A percentile compares a stretch with the other conserved stretches of the same genome.
Conservation (phyloP, 2,888 invertebrate genomes). For the Stictocephala bisonia region DNA sequence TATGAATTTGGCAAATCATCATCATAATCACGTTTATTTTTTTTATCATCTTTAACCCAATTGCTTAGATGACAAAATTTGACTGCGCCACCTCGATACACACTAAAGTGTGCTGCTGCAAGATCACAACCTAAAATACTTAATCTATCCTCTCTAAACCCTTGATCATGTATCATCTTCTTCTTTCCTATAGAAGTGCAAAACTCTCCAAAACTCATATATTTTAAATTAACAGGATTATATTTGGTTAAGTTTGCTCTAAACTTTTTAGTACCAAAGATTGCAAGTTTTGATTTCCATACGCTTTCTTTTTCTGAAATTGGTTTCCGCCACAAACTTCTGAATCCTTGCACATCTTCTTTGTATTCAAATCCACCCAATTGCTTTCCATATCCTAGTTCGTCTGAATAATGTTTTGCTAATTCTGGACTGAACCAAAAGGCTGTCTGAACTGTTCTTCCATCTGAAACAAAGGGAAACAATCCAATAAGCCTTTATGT, state of each 20-base stretch:
- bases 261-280: constrained; percentile 9
- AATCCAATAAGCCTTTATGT: too few species aligned
- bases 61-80: constrained; percentile 68
- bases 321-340: constrained; percentile 14
- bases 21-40: constrained; percentile 60
- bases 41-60: constrained; percentile 65
- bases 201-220: constrained; percentile 64
- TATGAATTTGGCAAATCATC: constrained; percentile 72
- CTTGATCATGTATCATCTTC: constrained; percentile 71
- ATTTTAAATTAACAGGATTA: constrained; percentile 26
- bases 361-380: constrained; percentile 4
- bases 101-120: constrained; percentile 87
- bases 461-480: too few species aligned
- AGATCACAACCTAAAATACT: constrained; percentile 80
- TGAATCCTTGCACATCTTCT: constrained; percentile 9
- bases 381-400: neutral
- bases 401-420: neutral
- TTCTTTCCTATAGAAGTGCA: constrained; percentile 67
- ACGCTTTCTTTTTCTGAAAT: constrained; percentile 3
- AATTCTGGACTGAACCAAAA: too few species aligned
- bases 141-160: constrained; percentile 71
- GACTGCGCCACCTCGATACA: constrained; percentile 79
- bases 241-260: neutral
- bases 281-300: neutral
- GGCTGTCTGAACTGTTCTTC: too few species aligned